Percentiles rank a stretch among this genome's conserved stretches.
Conservation (phyloP, 2,113 vertebrate genomes). For the Terrapene triunguis region DNA sequence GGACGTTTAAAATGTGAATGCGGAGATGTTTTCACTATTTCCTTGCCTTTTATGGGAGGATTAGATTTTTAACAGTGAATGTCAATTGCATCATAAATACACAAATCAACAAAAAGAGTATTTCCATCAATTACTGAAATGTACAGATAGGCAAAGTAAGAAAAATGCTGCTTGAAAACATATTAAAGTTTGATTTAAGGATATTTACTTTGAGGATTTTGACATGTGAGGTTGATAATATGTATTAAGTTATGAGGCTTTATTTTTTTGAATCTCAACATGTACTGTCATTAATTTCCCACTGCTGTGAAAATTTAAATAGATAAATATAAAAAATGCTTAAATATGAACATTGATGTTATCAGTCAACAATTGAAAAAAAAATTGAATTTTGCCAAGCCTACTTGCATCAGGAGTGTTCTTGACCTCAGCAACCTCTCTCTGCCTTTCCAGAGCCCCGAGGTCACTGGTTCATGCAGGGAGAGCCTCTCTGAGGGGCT, state of each 20-base stretch:
- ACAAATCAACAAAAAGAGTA: background rate
- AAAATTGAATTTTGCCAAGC: background rate
- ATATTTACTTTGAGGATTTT: background rate
- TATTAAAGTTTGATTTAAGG: background rate
- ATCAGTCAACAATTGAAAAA: background rate
- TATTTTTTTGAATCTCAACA: background rate
- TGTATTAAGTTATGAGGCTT: background rate
- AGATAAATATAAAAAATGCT: background rate
- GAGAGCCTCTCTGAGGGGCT: background rate
- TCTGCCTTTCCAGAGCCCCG: background rate
- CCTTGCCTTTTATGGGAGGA: constrained; percentile 8
- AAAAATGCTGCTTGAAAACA: background rate
- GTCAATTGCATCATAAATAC: background rate
- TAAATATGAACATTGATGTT: background rate
- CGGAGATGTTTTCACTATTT: background rate
- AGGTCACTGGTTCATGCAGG: background rate
- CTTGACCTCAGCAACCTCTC: background rate
- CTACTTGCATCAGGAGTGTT: background rate
- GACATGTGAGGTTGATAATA: background rate
- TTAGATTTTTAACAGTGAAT: background rate
- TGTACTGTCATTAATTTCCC: background rate
- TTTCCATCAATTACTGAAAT: background rate
- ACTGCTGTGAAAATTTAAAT: background rate
- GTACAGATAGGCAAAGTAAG: background rate
- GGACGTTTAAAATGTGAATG: background rate